Conservation (phyloP, 2,888 invertebrate genomes). For the Tubulanus polymorphus region DNA sequence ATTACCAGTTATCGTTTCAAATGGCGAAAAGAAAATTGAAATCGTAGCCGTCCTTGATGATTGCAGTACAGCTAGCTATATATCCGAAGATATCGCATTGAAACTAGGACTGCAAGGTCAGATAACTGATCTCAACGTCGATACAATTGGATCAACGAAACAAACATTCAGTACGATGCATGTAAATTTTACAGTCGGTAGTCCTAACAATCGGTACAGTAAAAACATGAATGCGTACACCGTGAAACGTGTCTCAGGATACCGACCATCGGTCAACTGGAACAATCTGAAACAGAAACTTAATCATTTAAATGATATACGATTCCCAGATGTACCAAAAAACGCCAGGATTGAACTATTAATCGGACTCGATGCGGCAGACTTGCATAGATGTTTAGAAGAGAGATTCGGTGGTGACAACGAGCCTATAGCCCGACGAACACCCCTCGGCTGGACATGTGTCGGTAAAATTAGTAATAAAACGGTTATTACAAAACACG, state of each 20-base stretch:
- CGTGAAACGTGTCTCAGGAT: conserved; percentile 3
- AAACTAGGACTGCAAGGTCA: background rate
- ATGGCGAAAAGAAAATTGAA: background rate
- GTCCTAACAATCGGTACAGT: background rate
- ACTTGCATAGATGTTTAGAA: background rate
- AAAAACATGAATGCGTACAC: background rate
- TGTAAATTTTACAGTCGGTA: background rate
- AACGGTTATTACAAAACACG: too few species aligned
- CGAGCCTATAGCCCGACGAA: conserved; percentile 4
- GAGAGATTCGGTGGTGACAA: conserved; percentile 12
- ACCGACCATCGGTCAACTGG: conserved; percentile 5
- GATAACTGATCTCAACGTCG: background rate
- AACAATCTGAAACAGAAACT: background rate
- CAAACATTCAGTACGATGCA: background rate
- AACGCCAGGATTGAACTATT: conserved; percentile 3
- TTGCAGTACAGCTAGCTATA: conserved; percentile 7
- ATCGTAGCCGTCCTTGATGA: conserved; percentile 4
- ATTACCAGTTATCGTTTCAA: conserved; percentile 1
- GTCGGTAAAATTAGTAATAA: background rate
- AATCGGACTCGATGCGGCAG: conserved; percentile 12
- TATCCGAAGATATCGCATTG: conserved; percentile 2
- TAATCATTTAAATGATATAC: conserved; percentile 2
- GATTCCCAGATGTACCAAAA: conserved; percentile 1
- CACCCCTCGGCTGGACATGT: conserved; percentile 11
- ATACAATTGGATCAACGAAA: background rate